These are phyloP conservation scores for Arrhopalites spinosus DNA, from an alignment of 2,888 invertebrate species.

Conservation along the genomic window DNA sequence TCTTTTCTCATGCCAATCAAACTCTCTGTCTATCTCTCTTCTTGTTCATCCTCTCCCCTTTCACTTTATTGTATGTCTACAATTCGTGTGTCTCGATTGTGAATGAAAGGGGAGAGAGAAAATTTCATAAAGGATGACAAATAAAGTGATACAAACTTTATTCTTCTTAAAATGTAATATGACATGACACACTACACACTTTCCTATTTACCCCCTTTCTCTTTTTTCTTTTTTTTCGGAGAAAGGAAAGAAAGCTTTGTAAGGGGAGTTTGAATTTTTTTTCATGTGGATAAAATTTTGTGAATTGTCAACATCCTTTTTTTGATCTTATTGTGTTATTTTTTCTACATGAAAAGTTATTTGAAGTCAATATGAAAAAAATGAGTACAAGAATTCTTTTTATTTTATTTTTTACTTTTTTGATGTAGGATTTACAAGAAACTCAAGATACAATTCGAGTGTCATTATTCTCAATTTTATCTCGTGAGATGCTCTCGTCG, in stretches of 20 bases:
- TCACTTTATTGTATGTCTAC: too few species aligned
- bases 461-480: constrained; percentile 87
- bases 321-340: too few species aligned
- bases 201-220: neutral
- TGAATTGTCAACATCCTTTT: too few species aligned
- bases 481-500: constrained; percentile 82
- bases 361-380: too few species aligned
- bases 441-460: constrained; percentile 75
- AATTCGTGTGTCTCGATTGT: neutral
- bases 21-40: neutral
- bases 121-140: neutral
- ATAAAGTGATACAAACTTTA: too few species aligned
- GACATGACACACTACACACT: too few species aligned
- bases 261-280: neutral
- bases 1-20: neutral
- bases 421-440: constrained; percentile 53
- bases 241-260: neutral
- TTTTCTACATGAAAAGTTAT: too few species aligned
- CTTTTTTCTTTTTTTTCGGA: neutral
- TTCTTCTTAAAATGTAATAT: too few species aligned
- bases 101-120: neutral
- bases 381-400: too few species aligned
- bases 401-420: neutral
- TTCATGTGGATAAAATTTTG: too few species aligned
- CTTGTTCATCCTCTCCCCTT: neutral